Percentiles rank a stretch among this genome's conserved stretches.
These are phyloP conservation scores for Penaeus indicus DNA, from an alignment of 1,140 invertebrate species.

Conservation along the genomic window DNA sequence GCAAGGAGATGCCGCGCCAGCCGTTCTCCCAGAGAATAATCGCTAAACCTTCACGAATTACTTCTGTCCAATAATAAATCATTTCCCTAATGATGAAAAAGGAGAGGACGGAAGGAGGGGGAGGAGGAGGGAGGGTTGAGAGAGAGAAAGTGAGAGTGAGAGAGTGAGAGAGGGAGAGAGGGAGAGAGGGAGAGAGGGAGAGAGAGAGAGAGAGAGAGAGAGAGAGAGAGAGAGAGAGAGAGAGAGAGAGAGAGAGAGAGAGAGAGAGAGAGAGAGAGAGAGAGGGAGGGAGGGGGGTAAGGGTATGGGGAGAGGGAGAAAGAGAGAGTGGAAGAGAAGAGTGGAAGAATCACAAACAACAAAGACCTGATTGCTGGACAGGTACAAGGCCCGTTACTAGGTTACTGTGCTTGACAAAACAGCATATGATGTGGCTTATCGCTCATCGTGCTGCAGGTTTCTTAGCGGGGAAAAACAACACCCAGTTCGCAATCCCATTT, in stretches of 20 bases:
- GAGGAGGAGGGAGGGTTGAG: background rate
- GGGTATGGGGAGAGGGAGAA: background rate
- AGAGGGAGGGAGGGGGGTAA: background rate
- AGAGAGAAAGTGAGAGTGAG: background rate
- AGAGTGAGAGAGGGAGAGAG: background rate
- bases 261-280: background rate
- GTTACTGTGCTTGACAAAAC: no score
- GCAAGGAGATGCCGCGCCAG: no score
- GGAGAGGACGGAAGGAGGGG: no score
- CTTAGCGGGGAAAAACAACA: no score
- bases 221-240: background rate
- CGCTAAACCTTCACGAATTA: no score
- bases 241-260: background rate
- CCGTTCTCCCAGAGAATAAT: no score
- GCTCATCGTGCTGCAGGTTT: no score
- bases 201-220: background rate
- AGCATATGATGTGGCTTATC: no score
- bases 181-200: background rate
- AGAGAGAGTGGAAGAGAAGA: background rate
- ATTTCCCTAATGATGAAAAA: no score
- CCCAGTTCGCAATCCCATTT: no score
- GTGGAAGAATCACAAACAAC: background rate
- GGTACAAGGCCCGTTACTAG: no score
- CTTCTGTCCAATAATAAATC: no score
- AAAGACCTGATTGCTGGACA: background rate